Evolutionary conservation across 2,113 vertebrate genomes (phyloP), one percentile per base, ranked within the genome.

Genomic region (Coracopsis vasa): DNA sequence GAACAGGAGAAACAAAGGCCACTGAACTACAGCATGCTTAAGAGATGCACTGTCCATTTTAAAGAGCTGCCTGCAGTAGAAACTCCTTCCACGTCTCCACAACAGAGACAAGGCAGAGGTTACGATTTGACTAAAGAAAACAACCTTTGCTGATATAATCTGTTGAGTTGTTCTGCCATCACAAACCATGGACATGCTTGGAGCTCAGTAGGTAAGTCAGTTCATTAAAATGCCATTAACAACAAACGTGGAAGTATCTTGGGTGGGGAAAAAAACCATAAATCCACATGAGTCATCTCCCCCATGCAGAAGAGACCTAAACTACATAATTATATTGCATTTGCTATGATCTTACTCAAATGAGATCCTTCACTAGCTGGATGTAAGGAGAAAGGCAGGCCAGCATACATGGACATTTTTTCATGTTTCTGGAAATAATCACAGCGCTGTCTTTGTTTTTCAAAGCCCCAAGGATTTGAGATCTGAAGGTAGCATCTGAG

Each of bases 181-280:
- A 69, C 0, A 0, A 89, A 71, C 44, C 16, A 42, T 1, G 10
- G 47, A 35, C 39, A 45, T 2, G 28, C 41, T 11, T 16, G 39
- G 12, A 66, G 73, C 66, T 74, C 31, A 44, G 45, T 5, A 75
- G 27, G 1, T 28, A 53, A 65, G 25, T 27, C 45, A 14, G 44
- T 27, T 81, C 39, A 64, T 69, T 39, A 35, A 9, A 33, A 15
- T 53, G 62, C 42, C 33, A 31, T n/a, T 61, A 50, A 31, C 37
- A 72, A 94, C 56, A 62, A 33, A 45, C 2, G 2, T 11, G 24
- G 24, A 84, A 85, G 53, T 24, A 77, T 58, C 41, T 73, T 80
- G 28, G 13, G 18, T 39, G 15, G 10, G 8, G 28, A 17, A 33
- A 47, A 53, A 53, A 48, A 48, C n/a, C 21, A 47, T 24, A 50